These are phyloP conservation scores for Pogonomyrmex barbatus DNA, from an alignment of 1,140 invertebrate species.

Conservation along the genomic window DNA sequence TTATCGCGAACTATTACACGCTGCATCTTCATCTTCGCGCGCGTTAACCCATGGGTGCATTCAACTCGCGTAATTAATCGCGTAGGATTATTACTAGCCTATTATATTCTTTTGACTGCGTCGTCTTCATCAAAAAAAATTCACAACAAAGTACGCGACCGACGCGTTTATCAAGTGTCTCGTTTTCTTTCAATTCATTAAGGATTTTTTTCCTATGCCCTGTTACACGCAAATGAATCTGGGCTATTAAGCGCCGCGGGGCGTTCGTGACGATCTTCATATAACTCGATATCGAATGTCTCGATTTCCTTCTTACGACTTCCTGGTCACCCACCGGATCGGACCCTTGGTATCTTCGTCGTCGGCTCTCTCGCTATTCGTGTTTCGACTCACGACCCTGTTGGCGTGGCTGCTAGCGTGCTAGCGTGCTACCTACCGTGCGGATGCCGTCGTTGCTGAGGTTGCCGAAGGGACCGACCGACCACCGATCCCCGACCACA, in stretches of 20 bases:
- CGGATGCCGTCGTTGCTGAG: constrained; percentile 68
- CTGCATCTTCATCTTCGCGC: constrained; percentile 18
- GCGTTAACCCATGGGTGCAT: neutral
- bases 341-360: constrained; percentile 70
- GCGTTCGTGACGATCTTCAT: constrained; percentile 65
- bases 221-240: neutral
- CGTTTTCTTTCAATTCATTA: neutral
- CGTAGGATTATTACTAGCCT: neutral
- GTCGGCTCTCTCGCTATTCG: constrained; percentile 67
- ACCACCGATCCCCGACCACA: constrained; percentile 67
- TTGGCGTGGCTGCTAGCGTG: constrained; percentile 65
- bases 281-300: constrained; percentile 61
- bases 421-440: constrained; percentile 69
- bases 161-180: neutral
- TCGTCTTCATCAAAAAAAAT: neutral
- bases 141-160: neutral
- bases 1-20: constrained; percentile 33
- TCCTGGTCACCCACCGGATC: constrained; percentile 67
- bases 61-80: neutral
- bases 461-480: constrained; percentile 71
- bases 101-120: neutral
- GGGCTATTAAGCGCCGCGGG: neutral
- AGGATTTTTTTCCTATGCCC: neutral
- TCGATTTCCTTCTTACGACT: constrained; percentile 65
- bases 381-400: constrained; percentile 71